Evolutionary conservation across 2,888 invertebrate genomes (phyloP).

Genomic region (Nomada fucata): DNA sequence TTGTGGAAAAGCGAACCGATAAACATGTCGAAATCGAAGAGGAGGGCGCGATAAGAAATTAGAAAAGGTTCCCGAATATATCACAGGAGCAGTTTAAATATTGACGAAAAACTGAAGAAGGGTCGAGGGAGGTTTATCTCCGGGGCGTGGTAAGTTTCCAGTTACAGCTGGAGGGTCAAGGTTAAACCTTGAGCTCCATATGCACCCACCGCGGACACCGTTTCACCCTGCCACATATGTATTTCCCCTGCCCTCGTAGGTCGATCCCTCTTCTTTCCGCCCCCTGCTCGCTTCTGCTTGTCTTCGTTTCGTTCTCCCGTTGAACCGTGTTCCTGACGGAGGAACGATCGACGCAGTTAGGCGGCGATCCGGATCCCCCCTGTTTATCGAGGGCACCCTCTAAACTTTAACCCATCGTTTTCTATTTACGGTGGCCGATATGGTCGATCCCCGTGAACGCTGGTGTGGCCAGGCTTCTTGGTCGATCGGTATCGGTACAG

Average conservation of each 20-base stretch:
- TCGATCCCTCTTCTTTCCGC: background rate
- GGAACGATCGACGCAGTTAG: constrained; percentile 28
- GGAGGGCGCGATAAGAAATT: constrained; percentile 10
- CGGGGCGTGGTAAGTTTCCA: constrained; percentile 66
- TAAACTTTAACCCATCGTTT: constrained; percentile 45
- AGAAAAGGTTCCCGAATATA: background rate
- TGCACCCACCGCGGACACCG: constrained; percentile 44
- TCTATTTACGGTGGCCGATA: constrained; percentile 60
- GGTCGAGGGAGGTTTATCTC: constrained; percentile 52
- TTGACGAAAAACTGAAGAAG: constrained; percentile 25
- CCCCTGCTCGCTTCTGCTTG: background rate
- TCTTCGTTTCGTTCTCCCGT: constrained; percentile 5
- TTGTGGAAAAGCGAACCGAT: background rate
- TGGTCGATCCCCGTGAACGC: constrained; percentile 50
- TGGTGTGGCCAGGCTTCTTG: constrained; percentile 50
- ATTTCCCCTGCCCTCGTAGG: background rate
- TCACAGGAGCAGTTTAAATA: constrained; percentile 36
- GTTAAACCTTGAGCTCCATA: constrained; percentile 65
- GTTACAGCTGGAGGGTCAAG: constrained; percentile 68
- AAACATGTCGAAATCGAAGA: background rate
- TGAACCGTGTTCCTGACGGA: background rate
- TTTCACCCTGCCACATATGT: constrained; percentile 37
- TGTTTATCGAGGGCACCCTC: constrained; percentile 18
- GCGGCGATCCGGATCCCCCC: constrained; percentile 6
- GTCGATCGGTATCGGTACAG: constrained; percentile 18